Base-by-base conservation (phyloP, 2,888 invertebrate species). In the Agrotis puta region DNA sequence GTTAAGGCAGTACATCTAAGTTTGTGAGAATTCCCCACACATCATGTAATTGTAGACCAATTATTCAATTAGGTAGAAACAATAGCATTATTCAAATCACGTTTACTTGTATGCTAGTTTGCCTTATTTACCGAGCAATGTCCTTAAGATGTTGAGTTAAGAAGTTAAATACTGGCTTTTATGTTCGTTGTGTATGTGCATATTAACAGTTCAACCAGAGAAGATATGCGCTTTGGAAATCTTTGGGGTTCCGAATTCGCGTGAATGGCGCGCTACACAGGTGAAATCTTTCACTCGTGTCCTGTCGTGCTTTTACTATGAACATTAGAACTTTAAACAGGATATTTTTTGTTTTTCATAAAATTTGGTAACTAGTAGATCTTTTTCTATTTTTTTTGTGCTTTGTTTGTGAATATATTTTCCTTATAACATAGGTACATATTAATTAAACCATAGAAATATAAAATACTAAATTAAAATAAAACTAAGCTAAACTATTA, bases 31-130 rank as follows among this genome's bases (percentile, higher is more conserved):
- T 24, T 24, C 3, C 5, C 16, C 9, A 14, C 9, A 33, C 9
- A 9, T 18, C 6, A 57, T n/a, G 14, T 66, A 33, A 75, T 53
- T 67, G 24, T 3, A 39, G 22, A 22, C 11, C 20, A 13, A 67
- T 67, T 24, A 79, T 70, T 70, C 56, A 71, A 51, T 63, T 65
- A 33, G 4, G 2, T 14, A 74, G 22, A 67, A 65, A 73, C 59
- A 85, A 82, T 75, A 33, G 65, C n/a, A 53, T 84, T 74, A 84
- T 73, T 76, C 63, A 76, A 84, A 84, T 70, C 62, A 67, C 61
- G 48, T 73, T 70, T 57, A 74, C 77, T 72, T 66, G 70, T 57
- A 62, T 71, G 63, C 64, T 66, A 81, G 78, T 78, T 83, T 76
- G 74, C 65, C 61, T 54, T 81, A 72, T 83, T 85, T 81, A 70